These are phyloP conservation scores for Caracal caracal DNA, from an alignment of 2,113 vertebrate genomes.

Conservation along the genomic window DNA sequence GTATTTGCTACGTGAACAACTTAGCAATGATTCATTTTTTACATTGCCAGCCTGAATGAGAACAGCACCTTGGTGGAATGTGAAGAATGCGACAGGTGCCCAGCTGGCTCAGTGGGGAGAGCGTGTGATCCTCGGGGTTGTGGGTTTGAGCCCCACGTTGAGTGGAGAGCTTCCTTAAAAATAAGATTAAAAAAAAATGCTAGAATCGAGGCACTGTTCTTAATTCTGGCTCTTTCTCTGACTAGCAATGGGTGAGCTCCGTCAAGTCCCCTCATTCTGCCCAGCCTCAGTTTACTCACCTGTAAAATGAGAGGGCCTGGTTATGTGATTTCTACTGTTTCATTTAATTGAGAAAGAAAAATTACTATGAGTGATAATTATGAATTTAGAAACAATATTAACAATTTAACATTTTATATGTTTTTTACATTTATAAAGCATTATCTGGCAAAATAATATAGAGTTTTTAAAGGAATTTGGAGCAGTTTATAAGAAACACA, in stretches of 20 bases:
- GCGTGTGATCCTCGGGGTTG: neutral
- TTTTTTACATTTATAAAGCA: slow-evolving; percentile 10
- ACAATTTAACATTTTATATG: neutral
- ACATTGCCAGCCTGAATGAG: neutral
- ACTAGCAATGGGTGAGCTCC: neutral
- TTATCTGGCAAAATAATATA: neutral
- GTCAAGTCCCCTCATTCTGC: neutral
- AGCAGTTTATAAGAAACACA: slow-evolving; percentile 26
- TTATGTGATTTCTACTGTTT: neutral
- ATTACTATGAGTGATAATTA: neutral
- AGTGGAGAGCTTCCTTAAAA: neutral
- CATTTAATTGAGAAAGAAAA: neutral
- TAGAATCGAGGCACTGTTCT: neutral
- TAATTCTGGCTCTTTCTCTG: neutral
- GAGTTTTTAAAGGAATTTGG: neutral
- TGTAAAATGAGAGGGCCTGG: neutral
- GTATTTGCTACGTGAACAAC: neutral
- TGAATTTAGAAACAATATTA: neutral
- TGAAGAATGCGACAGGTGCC: neutral
- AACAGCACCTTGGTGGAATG: neutral
- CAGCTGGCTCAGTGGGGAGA: neutral
- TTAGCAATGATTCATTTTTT: neutral
- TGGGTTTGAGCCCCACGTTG: neutral
- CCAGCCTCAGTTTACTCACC: neutral
- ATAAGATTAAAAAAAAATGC: neutral